Evolutionary conservation across 2,888 invertebrate genomes (phyloP).

Genomic region (Patella ulyssiponensis): DNA sequence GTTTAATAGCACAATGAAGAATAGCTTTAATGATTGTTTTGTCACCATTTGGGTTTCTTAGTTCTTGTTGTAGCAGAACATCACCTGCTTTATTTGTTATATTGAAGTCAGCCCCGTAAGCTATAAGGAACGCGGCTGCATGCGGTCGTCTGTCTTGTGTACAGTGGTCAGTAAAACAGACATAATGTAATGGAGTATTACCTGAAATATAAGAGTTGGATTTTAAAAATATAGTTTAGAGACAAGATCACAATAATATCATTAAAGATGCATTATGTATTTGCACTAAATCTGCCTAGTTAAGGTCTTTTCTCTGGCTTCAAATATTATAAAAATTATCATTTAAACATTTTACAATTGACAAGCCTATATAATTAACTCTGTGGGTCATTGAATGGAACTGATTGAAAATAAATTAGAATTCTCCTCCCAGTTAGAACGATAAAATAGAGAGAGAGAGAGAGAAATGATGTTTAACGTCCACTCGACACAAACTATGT

Average conservation of each 20-base stretch:
- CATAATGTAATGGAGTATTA: slow-evolving; percentile 65
- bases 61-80: slow-evolving; percentile 60
- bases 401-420: no score
- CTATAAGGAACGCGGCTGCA: slow-evolving; percentile 64
- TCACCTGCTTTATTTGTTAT: slow-evolving; percentile 60
- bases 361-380: no score
- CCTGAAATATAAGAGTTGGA: slow-evolving; percentile 44
- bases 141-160: slow-evolving; percentile 60
- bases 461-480: no score
- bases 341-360: no score
- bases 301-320: no score
- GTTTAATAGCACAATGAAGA: slow-evolving; percentile 54
- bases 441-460: no score
- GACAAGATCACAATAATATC: slow-evolving; percentile 2
- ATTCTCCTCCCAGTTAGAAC: no score
- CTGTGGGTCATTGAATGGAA: no score
- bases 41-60: slow-evolving; percentile 46
- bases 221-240: no score
- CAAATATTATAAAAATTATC: no score
- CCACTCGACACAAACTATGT: no score
- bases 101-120: slow-evolving; percentile 63
- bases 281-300: no score
- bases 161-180: slow-evolving; percentile 61
- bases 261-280: neutral
- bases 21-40: slow-evolving; percentile 55